phyloP scores from a whole-genome alignment of 1,140 invertebrate genomes.

The Achroia grisella region DNA sequence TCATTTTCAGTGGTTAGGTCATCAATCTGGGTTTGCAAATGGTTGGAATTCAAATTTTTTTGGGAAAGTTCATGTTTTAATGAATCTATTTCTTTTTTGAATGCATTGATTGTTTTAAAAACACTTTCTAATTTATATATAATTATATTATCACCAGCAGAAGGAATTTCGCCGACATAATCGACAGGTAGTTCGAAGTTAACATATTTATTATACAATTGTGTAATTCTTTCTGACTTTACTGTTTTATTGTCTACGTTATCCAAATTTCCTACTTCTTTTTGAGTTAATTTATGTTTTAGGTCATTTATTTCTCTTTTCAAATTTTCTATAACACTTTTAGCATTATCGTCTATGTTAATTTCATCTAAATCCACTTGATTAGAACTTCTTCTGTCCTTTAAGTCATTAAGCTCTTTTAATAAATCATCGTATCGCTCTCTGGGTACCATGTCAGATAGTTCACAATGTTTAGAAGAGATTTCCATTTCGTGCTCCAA shows the following conservation, averaged over 20 bases:
- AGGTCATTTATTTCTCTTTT: constrained; percentile 69
- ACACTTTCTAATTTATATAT: constrained; percentile 53
- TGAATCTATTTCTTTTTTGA: constrained; percentile 59
- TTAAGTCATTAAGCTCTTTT: constrained; percentile 62
- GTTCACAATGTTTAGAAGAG: constrained; percentile 27
- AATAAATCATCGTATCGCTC: constrained; percentile 62
- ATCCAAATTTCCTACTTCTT: constrained; percentile 37
- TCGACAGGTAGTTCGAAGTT: constrained; percentile 64
- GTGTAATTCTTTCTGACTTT: constrained; percentile 62
- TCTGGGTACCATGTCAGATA: constrained; percentile 44
- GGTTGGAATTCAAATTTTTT: constrained; percentile 48
- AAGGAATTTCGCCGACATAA: constrained; percentile 58
- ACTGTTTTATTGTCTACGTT: constrained; percentile 40
- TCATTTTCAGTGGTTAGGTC: constrained; percentile 73
- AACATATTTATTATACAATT: constrained; percentile 69
- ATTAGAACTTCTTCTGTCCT: constrained; percentile 46
- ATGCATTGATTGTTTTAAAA: constrained; percentile 56
- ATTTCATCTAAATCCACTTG: constrained; percentile 55
- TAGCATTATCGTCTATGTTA: constrained; percentile 73
- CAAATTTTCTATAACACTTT: constrained; percentile 68
- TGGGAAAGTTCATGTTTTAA: constrained; percentile 55
- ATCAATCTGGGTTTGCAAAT: constrained; percentile 61
- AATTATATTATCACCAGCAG: constrained; percentile 46
- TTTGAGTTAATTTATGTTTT: constrained; percentile 56
- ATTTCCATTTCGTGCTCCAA: constrained; percentile 60